These are phyloP conservation scores for Xestia rhomboidea DNA, from an alignment of 2,888 invertebrate genomes.

Conservation along the genomic window DNA sequence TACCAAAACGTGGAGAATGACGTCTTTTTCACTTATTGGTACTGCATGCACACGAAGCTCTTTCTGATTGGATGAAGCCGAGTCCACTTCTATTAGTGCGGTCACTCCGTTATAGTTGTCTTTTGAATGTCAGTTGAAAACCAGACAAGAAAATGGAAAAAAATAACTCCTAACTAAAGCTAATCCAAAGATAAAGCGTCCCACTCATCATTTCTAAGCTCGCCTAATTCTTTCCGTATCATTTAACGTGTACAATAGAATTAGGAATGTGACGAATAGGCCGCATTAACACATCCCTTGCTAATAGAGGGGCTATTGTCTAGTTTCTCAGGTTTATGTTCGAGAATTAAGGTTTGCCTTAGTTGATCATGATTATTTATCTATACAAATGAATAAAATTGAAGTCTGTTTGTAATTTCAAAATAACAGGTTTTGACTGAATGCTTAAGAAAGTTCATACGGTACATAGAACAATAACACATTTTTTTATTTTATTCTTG, in stretches of 20 bases:
- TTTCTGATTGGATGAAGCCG: no score
- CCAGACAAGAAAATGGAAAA: background rate
- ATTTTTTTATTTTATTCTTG: no score
- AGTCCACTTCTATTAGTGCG: no score
- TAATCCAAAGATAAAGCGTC: slow-evolving; percentile 44
- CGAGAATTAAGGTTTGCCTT: slow-evolving; percentile 7
- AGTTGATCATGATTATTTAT: background rate
- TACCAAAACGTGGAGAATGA: no score
- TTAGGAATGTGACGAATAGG: slow-evolving; percentile 55
- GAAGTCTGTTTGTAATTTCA: no score
- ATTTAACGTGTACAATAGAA: slow-evolving; percentile 61
- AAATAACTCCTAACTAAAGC: background rate
- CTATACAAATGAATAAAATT: no score
- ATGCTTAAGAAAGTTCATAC: no score
- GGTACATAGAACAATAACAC: no score
- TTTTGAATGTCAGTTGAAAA: background rate
- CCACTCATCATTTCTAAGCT: slow-evolving; percentile 55
- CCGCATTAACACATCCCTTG: slow-evolving; percentile 39
- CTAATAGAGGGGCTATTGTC: slow-evolving; percentile 45
- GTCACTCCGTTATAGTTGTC: no score
- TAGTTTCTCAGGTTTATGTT: slow-evolving; percentile 23
- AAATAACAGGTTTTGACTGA: no score
- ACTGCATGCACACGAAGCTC: no score
- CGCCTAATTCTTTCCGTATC: slow-evolving; percentile 59
- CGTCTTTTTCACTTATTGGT: no score